Percentiles rank a stretch among this genome's conserved stretches.
Evolutionary conservation across 2,888 invertebrate genomes (phyloP).

Genomic region (Chrysolina americana): DNA sequence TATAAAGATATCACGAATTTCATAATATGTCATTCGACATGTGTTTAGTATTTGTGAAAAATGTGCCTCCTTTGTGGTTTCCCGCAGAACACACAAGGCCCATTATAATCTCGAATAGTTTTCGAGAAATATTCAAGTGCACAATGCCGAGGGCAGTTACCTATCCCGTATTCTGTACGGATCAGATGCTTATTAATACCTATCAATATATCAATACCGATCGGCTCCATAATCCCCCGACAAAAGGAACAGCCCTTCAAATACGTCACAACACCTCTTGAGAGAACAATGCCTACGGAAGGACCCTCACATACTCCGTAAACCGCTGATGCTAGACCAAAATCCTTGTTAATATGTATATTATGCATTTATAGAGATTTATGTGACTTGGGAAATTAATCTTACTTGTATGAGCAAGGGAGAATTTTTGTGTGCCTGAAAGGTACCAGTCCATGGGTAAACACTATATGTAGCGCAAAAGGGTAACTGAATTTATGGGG

Average conservation of each 20-base stretch:
- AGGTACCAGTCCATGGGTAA: constrained; percentile 44
- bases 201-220: constrained; percentile 64
- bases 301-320: constrained; percentile 57
- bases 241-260: constrained; percentile 60
- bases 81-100: neutral
- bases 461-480: constrained; percentile 35
- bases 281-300: constrained; percentile 62
- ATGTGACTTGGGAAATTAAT: constrained; percentile 61
- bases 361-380: constrained; percentile 63
- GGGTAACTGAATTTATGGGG: constrained; percentile 49
- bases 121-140: neutral
- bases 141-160: constrained; percentile 19
- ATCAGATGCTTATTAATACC: constrained; percentile 54
- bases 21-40: neutral
- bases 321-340: constrained; percentile 64
- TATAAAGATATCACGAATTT: neutral
- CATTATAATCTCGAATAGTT: constrained; percentile 6
- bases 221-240: constrained; percentile 61
- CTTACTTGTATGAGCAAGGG: constrained; percentile 52
- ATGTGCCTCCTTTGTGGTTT: constrained; percentile 2
- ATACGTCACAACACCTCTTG: constrained; percentile 67
- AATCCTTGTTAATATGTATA: constrained; percentile 66
- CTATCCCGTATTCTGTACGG: constrained; percentile 32
- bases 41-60: neutral
- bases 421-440: constrained; percentile 39